A percentile compares a stretch with the other conserved stretches of the same genome.
These are phyloP conservation scores for Ephestia elutella DNA, from an alignment of 1,140 invertebrate genomes.

Conservation along the genomic window DNA sequence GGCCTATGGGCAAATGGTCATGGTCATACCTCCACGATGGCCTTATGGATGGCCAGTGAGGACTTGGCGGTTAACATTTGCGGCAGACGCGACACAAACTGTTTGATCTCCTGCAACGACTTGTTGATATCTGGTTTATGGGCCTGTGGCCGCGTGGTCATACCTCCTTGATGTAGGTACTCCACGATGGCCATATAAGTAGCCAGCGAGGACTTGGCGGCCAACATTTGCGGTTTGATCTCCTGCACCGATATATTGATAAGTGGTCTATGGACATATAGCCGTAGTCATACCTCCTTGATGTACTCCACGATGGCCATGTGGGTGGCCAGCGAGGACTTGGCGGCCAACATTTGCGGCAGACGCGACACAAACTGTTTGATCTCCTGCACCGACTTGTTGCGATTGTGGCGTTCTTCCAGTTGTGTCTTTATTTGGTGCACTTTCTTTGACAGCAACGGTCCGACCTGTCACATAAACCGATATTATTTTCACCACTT, in stretches of 20 bases:
- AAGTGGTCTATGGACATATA: not conserved
- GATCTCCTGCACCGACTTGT: constrained; percentile 94
- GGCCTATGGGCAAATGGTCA: not conserved
- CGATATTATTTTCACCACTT: too few species aligned
- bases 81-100: too few species aligned
- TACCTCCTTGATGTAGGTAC: constrained; percentile 78
- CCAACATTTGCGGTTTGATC: constrained; percentile 93
- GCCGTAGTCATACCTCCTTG: too few species aligned
- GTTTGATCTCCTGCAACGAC: constrained; percentile 94
- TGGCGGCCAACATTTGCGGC: constrained; percentile 91
- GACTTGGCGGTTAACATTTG: constrained; percentile 92
- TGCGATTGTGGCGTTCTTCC: constrained; percentile 85
- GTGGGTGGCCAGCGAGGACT: constrained; percentile 86
- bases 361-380: constrained; percentile 94
- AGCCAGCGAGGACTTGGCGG: constrained; percentile 88
- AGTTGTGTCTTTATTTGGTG: constrained; percentile 89
- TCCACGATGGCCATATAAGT: constrained; percentile 80
- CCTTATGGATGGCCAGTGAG: constrained; percentile 82
- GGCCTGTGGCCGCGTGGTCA: too few species aligned
- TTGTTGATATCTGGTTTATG: too few species aligned
- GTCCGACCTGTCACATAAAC: constrained; percentile 78
- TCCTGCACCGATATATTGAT: constrained; percentile 92
- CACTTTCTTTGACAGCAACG: constrained; percentile 89
- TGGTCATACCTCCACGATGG: constrained; percentile 79
- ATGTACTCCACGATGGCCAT: constrained; percentile 80